Base-by-base conservation (phyloP, 2,113 vertebrate species). In the Lepidothrix coronata region DNA sequence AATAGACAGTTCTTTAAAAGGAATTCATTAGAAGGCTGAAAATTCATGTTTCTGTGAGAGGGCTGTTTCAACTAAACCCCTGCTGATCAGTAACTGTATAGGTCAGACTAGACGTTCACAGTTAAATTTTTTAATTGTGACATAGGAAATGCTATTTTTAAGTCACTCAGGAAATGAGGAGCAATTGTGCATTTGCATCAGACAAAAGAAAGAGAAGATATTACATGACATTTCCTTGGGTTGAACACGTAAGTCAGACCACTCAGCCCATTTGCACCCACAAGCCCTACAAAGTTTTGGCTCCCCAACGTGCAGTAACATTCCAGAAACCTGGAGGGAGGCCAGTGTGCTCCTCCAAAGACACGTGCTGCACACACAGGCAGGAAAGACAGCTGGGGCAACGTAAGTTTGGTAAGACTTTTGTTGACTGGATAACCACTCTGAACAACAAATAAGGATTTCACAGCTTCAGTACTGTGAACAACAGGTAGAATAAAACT, bases 1-100 rank as follows among this genome's bases (percentile, higher is more conserved):
- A 93, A 92, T 52, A 92, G 82, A 73, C 49, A 80, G 49, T 66
- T 92, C 80, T 74, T 94, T 94, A 89, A 84, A 91, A 91, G 51
- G 54, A 87, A 84, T 74, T 96, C 68, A 74, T 92, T 89, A 94
- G 65, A 74, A 25, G 37, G 31, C 91, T 93, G 59, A 41, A 68
- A 89, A 89, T 81, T 85, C 81, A 81, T 44, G 43, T 89, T 87
- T 86, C 68, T 89, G 28, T 8, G 7, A 89, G 72, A 80, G 41
- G 14, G 22, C 12, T 80, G 72, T 41, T 89, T 54, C 82, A 93
- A 85, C 58, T 52, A 52, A 83, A 75, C 27, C 66, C 48, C 57
- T 79, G 57, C 62, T 82, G n/a, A 88, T 82, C 78, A 82, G 82
- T 59, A 71, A 81, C 52, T 55, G 25, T 51, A 78, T 11, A 95